phyloP scores from a whole-genome alignment of 2,113 vertebrate genomes.

The Candoia aspera region DNA sequence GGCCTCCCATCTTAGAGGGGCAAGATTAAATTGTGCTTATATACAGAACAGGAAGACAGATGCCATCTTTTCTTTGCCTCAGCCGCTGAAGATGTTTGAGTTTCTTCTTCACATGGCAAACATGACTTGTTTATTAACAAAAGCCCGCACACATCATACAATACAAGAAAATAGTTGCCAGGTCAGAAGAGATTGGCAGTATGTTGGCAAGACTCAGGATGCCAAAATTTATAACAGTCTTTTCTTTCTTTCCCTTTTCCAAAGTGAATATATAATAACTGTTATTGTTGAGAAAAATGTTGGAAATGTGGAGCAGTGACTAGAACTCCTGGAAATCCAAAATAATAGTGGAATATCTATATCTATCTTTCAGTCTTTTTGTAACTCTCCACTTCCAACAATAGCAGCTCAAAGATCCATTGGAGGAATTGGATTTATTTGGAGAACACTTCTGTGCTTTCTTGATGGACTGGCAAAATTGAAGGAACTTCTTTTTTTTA shows the following conservation, averaged over 20 bases:
- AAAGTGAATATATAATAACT: not conserved
- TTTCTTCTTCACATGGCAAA: not conserved
- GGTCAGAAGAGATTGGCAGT: not conserved
- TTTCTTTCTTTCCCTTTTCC: conserved; percentile 4
- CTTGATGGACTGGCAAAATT: not conserved
- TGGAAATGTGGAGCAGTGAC: not conserved
- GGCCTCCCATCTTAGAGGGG: not conserved
- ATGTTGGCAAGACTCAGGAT: not conserved
- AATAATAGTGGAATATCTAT: not conserved
- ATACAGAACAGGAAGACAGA: not conserved
- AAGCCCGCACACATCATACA: not conserved
- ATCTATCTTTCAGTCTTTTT: not conserved
- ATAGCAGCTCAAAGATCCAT: not conserved
- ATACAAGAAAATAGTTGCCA: not conserved
- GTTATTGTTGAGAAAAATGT: not conserved
- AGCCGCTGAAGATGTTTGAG: not conserved
- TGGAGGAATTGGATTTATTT: not conserved
- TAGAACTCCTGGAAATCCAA: not conserved
- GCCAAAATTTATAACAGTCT: conserved; percentile 6
- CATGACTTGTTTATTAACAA: not conserved
- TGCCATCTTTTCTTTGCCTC: not conserved
- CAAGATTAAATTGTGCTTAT: not conserved
- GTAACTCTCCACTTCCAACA: not conserved
- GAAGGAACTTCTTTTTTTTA: not conserved
- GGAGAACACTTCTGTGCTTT: not conserved